Percentiles rank a stretch among this genome's conserved stretches.
phyloP scores from a whole-genome alignment of 2,113 vertebrate species.

The Crotalus tigris region DNA sequence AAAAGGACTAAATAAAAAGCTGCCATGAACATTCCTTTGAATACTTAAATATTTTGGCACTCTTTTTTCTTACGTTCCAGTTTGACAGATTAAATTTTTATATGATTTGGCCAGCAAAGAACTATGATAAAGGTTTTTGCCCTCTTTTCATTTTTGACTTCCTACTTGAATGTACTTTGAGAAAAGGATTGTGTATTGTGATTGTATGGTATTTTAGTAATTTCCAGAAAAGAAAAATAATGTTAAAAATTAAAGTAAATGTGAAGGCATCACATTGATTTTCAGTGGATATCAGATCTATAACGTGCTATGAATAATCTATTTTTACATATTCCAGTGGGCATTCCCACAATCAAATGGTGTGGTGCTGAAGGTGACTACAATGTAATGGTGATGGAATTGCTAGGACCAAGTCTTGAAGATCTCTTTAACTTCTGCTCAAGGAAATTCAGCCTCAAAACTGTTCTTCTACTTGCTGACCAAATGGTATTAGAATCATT shows the following conservation, averaged over 20 bases:
- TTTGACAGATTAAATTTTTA: not conserved
- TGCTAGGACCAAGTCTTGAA: constrained; percentile 91
- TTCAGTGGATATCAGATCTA: not conserved
- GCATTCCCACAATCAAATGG: constrained; percentile 95
- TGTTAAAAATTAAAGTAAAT: not conserved
- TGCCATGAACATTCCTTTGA: not conserved
- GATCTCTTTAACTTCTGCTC: constrained; percentile 98
- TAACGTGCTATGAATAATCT: constrained; percentile 3
- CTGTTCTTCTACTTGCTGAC: constrained; percentile 91
- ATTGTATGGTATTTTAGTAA: not conserved
- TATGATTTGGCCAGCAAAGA: not conserved
- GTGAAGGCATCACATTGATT: not conserved
- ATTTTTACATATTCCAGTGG: constrained; percentile 73
- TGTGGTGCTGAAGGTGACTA: constrained; percentile 96
- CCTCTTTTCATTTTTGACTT: not conserved
- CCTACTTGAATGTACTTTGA: not conserved
- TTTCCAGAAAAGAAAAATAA: not conserved
- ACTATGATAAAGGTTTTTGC: not conserved
- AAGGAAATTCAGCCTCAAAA: constrained; percentile 95
- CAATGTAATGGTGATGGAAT: constrained; percentile 98
- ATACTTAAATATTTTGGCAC: not conserved
- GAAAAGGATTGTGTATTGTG: not conserved
- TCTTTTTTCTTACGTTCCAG: not conserved
- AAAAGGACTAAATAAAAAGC: not conserved
- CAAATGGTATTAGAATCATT: constrained; percentile 84